A percentile compares a stretch with the other conserved stretches of the same genome.
Evolutionary conservation across 1,140 invertebrate species (phyloP).

Genomic region (Schlechtendalia chinensis): DNA sequence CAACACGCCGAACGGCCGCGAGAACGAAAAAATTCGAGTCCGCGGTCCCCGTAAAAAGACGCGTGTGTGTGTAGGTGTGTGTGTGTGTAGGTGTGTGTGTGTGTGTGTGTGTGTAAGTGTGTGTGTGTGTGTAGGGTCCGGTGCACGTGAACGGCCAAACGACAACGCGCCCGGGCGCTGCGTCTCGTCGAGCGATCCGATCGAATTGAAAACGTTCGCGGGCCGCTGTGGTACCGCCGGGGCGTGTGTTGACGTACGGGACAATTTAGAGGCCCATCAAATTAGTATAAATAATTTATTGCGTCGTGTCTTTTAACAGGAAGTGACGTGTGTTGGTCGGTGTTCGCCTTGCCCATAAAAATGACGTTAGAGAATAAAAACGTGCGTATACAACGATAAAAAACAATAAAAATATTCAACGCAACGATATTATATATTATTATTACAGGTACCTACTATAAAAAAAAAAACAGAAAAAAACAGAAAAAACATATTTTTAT

Average conservation of each 20-base stretch:
- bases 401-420: constrained; percentile 44
- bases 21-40: too few species aligned
- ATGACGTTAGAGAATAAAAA: constrained; percentile 35
- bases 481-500: constrained; percentile 44
- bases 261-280: constrained; percentile 41
- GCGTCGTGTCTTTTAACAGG: constrained; percentile 11
- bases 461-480: background rate
- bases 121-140: too few species aligned
- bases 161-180: too few species aligned
- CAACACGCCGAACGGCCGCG: too few species aligned
- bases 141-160: too few species aligned
- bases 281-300: constrained; percentile 47
- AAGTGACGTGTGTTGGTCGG: constrained; percentile 6
- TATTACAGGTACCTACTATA: background rate
- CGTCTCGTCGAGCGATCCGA: too few species aligned
- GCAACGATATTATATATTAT: background rate
- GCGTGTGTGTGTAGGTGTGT: too few species aligned
- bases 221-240: background rate
- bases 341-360: constrained; percentile 33
- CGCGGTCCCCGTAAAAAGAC: too few species aligned
- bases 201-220: too few species aligned
- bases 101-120: too few species aligned
- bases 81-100: too few species aligned
- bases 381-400: constrained; percentile 21
- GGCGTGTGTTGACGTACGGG: constrained; percentile 27